Evolutionary conservation across 2,888 invertebrate species (phyloP).

Genomic region (Orthosia cruda): DNA sequence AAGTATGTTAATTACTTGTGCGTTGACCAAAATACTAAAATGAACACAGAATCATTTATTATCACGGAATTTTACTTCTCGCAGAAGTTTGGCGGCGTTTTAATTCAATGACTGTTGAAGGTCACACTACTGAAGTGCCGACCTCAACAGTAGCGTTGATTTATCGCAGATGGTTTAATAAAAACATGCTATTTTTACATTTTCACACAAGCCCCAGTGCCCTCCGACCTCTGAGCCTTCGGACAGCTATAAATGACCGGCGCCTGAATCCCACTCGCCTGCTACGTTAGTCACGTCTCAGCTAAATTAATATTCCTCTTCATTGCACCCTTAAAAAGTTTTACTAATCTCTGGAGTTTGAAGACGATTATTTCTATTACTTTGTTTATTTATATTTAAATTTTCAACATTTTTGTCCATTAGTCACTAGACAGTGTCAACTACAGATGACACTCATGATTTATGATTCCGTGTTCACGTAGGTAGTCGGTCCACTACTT

Average conservation of each 20-base stretch:
- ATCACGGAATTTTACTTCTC: slow-evolving; percentile 51
- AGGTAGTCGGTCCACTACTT: background rate
- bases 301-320: slow-evolving; percentile 48
- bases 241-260: slow-evolving; percentile 62
- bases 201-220: slow-evolving; percentile 38
- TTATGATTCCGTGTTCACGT: background rate
- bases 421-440: background rate
- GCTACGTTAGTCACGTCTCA: slow-evolving; percentile 24
- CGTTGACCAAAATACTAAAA: slow-evolving; percentile 43
- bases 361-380: slow-evolving; percentile 32
- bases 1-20: slow-evolving; percentile 55
- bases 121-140: slow-evolving; percentile 31
- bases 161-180: slow-evolving; percentile 48
- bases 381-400: background rate
- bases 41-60: slow-evolving; percentile 49
- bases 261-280: slow-evolving; percentile 17
- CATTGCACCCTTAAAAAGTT: slow-evolving; percentile 44
- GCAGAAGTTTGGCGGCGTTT: slow-evolving; percentile 30
- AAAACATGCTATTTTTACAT: slow-evolving; percentile 48
- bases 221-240: slow-evolving; percentile 35
- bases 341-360: slow-evolving; percentile 31
- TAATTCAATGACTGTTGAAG: slow-evolving; percentile 38
- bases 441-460: background rate
- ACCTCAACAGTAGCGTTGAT: slow-evolving; percentile 45
- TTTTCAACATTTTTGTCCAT: background rate